Evolutionary conservation across 2,797 vertebrate genomes (phyloP), one percentile per base, ranked within the genome.

Genomic region (Gouania willdenowi): DNA sequence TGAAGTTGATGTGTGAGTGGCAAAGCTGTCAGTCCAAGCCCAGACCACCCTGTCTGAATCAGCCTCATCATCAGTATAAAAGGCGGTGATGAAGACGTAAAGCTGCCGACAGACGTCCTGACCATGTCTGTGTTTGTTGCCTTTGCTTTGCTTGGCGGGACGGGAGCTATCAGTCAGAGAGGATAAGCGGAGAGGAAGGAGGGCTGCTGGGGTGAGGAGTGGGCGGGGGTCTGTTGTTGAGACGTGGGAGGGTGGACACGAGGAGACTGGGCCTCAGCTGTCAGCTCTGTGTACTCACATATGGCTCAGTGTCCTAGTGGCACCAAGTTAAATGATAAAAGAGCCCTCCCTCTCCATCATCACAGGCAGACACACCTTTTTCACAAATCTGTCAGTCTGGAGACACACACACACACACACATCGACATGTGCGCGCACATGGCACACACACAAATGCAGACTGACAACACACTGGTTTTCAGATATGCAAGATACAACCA

Each of bases 271-370:
- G 75, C 43, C 77, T 72, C 69, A 79, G 81, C 81, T 86, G 82
- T 83, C 83, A 79, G 41, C 67, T 71, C 55, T 1, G 8, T 65
- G 41, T 59, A 52, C 66, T 82, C 75, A 75, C 79, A 82, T 76
- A 81, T 79, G 80, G 80, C 61, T 73, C 58, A 62, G 63, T 77
- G 71, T 84, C 79, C 77, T 66, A 35, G 52, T 25, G 39, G 58
- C 57, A 68, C 60, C 61, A 63, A 56, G 76, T 60, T 70, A 79
- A 84, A 83, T 81, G 77, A 83, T 79, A 77, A 67, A 54, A 53
- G 14, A 63, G 53, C 54, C 58, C 44, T 51, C 61, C 69, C 45
- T 48, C 51, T 51, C 45, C 45, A 50, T 72, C 57, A 63, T 56
- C 65, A 58, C 13, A 63, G 65, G 63, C 39, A 54, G 43, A 55